Conservation (phyloP, 2,797 vertebrate species). For the Eulemur mongoz region DNA sequence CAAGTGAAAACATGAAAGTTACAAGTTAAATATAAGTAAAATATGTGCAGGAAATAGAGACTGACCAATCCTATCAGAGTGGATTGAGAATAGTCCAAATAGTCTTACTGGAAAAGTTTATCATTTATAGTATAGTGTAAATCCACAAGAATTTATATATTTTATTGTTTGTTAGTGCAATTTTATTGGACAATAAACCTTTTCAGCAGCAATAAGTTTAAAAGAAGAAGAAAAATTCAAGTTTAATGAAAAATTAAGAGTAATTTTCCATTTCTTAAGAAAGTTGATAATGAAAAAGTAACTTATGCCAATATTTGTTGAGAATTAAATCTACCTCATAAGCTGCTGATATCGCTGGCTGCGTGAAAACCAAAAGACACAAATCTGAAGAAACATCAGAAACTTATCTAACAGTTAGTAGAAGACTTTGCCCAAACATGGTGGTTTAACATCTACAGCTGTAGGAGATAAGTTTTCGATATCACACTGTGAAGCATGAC, state of each 20-base stretch:
- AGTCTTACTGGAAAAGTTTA: background rate
- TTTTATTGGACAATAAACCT: background rate
- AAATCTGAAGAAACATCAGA: background rate
- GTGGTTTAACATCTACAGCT: background rate
- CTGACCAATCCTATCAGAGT: background rate
- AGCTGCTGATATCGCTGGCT: background rate
- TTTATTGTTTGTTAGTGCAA: background rate
- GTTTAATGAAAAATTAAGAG: background rate
- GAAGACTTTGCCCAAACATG: background rate
- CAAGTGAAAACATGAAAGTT: slow-evolving; percentile 13
- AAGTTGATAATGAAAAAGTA: background rate
- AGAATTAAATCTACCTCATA: background rate
- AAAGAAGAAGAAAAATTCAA: background rate
- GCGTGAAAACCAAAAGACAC: background rate
- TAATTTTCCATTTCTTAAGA: slow-evolving; percentile 21
- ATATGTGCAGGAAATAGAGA: background rate
- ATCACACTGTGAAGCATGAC: background rate
- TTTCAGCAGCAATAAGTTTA: background rate
- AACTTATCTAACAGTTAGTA: background rate
- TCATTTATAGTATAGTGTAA: background rate
- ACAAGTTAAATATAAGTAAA: slow-evolving; percentile 2
- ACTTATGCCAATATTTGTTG: background rate
- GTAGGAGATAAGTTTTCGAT: background rate
- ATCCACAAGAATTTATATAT: background rate
- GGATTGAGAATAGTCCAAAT: background rate